Evolutionary conservation across 1,140 invertebrate species (phyloP).

Genomic region (Tyrophagus putrescentiae): DNA sequence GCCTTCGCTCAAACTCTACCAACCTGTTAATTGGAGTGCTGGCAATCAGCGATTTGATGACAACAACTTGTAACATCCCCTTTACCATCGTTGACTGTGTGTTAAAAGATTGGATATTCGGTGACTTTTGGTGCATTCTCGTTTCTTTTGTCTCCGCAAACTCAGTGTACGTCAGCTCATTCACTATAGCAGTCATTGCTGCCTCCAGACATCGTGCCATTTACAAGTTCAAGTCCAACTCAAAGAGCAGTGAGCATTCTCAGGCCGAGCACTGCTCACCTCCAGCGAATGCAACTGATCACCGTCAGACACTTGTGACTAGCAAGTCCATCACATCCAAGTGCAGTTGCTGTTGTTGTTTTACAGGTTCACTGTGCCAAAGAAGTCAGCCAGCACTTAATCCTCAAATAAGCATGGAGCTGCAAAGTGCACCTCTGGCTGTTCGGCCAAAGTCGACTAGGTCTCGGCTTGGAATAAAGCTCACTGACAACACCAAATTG

Average conservation of each 20-base stretch:
- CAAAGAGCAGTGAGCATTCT: neutral
- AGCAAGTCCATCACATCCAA: neutral
- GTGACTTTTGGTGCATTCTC: constrained; percentile 35
- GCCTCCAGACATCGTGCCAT: constrained; percentile 39
- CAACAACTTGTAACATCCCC: constrained; percentile 70
- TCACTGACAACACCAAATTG: neutral
- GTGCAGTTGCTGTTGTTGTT: neutral
- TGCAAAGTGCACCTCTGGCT: neutral
- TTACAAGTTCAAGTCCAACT: constrained; percentile 36
- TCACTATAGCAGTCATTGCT: constrained; percentile 41
- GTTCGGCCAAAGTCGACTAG: constrained; percentile 17
- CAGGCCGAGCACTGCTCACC: neutral
- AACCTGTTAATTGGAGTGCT: constrained; percentile 74
- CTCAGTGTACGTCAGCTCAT: constrained; percentile 39
- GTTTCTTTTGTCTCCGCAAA: constrained; percentile 38
- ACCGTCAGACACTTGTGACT: neutral
- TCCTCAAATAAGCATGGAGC: neutral
- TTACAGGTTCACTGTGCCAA: neutral
- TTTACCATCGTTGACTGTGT: constrained; percentile 39
- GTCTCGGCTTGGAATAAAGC: constrained; percentile 29
- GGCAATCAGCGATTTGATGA: constrained; percentile 64
- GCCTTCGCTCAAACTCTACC: constrained; percentile 35
- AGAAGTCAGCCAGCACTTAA: neutral
- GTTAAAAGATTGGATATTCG: constrained; percentile 37
- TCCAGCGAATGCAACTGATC: neutral